These are phyloP conservation scores for Bufo bufo DNA, from an alignment of 2,113 vertebrate genomes.

Conservation along the genomic window DNA sequence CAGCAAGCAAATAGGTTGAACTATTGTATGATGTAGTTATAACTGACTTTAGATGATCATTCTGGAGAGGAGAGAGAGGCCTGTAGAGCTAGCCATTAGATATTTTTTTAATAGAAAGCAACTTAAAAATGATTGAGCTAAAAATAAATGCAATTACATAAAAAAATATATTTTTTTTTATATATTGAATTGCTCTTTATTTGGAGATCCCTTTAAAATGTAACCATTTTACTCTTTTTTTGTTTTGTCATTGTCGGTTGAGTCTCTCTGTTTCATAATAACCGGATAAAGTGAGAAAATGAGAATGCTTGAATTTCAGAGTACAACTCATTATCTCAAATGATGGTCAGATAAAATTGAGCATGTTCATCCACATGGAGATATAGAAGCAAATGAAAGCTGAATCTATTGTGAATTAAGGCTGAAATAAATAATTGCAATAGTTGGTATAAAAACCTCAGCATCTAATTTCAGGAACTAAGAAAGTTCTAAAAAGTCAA, in stretches of 20 bases:
- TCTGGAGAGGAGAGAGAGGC: no score
- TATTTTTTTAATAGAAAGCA: no score
- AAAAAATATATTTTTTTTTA: no score
- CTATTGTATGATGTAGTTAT: no score
- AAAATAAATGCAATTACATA: no score
- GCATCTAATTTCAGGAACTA: conserved; percentile 16
- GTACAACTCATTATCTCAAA: conserved; percentile 33
- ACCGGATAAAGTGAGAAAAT: background rate
- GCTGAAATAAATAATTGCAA: background rate
- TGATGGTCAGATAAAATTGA: background rate
- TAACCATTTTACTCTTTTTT: background rate
- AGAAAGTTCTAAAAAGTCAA: conserved; percentile 26
- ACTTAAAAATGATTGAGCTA: no score
- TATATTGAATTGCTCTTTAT: no score
- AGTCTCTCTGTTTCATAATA: background rate
- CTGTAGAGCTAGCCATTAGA: no score
- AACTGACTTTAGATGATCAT: no score
- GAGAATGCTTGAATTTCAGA: conserved; percentile 34
- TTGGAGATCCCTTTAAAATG: background rate
- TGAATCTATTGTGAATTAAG: conserved; percentile 24
- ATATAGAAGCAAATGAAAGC: background rate
- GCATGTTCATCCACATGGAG: conserved; percentile 3
- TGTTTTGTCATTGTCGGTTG: background rate
- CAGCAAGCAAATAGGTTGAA: no score
- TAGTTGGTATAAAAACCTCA: background rate